These are phyloP conservation scores for Paedocypris micromegethes DNA, from an alignment of 2,797 vertebrate species.

Conservation along the genomic window DNA sequence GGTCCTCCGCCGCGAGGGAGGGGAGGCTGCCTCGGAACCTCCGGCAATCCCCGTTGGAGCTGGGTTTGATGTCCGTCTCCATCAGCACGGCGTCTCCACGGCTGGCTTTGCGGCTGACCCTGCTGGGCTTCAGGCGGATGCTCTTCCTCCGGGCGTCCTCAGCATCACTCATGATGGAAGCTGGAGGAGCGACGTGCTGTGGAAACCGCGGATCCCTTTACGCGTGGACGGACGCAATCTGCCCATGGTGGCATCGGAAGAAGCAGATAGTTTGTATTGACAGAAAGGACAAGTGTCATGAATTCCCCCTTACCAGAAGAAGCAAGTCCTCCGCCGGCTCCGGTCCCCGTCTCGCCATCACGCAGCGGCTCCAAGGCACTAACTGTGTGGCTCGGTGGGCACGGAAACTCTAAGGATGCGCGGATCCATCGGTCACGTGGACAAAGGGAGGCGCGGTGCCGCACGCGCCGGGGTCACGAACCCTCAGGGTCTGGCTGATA, in stretches of 20 bases:
- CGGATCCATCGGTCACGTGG: constrained; percentile 60
- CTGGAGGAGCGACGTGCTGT: constrained; percentile 89
- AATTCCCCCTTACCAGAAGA: too few species aligned
- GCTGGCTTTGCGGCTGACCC: constrained; percentile 68
- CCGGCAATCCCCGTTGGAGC: constrained; percentile 94
- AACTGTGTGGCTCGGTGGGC: constrained; percentile 60
- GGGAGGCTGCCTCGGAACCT: constrained; percentile 92
- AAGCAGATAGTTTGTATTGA: background rate
- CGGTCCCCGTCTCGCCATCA: constrained; percentile 35
- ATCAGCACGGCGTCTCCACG: constrained; percentile 74
- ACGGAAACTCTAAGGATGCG: constrained; percentile 47
- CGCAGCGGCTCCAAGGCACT: constrained; percentile 58
- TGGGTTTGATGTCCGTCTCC: constrained; percentile 89
- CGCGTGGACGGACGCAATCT: constrained; percentile 95
- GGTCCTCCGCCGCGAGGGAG: constrained; percentile 88
- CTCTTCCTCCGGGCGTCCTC: constrained; percentile 88
- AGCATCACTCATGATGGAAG: constrained; percentile 89
- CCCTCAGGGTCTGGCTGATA: constrained; percentile 55
- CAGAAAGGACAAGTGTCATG: too few species aligned
- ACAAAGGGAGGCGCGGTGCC: constrained; percentile 52
- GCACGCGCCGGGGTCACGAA: constrained; percentile 65
- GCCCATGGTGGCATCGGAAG: constrained; percentile 83
- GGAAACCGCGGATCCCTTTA: constrained; percentile 99
- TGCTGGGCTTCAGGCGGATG: constrained; percentile 84
- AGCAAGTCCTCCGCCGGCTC: constrained; percentile 40